Percentiles rank a stretch among this genome's conserved stretches.
Evolutionary conservation across 2,113 vertebrate species (phyloP).

Genomic region (Chaetodon trifascialis): DNA sequence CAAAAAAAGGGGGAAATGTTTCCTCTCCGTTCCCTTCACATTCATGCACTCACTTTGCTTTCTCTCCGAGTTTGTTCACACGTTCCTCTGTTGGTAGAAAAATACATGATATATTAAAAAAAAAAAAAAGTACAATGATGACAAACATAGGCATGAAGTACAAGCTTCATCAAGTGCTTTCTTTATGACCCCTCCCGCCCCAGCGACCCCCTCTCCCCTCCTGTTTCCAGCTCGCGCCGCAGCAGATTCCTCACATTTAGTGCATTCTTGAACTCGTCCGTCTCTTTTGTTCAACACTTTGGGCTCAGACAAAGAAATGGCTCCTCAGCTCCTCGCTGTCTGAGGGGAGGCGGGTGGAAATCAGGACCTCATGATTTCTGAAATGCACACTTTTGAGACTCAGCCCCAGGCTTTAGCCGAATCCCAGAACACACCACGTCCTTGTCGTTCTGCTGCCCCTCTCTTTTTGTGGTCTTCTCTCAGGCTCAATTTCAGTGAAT

Average conservation of each 20-base stretch:
- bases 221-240: constrained; percentile 18
- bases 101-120: constrained; percentile 81
- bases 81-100: constrained; percentile 81
- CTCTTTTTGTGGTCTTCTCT: constrained; percentile 3
- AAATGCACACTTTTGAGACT: constrained; percentile 18
- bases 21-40: constrained; percentile 65
- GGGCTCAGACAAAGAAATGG: constrained; percentile 20
- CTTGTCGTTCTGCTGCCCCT: constrained; percentile 6
- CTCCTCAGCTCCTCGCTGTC: constrained; percentile 13
- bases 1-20: background rate
- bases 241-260: constrained; percentile 51
- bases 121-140: constrained; percentile 70
- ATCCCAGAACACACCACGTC: background rate
- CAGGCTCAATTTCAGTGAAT: constrained; percentile 2
- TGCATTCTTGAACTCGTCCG: constrained; percentile 54
- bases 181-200: constrained; percentile 46
- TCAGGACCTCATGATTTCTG: constrained; percentile 17
- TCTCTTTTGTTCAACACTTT: constrained; percentile 44
- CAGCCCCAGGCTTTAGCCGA: constrained; percentile 12
- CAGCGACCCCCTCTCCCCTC: background rate
- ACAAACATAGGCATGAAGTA: constrained; percentile 76
- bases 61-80: constrained; percentile 60
- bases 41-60: constrained; percentile 67
- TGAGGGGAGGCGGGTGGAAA: constrained; percentile 10
- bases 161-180: constrained; percentile 80